Evolutionary conservation across 2,797 vertebrate genomes (phyloP).

Genomic region (Chanos chanos): DNA sequence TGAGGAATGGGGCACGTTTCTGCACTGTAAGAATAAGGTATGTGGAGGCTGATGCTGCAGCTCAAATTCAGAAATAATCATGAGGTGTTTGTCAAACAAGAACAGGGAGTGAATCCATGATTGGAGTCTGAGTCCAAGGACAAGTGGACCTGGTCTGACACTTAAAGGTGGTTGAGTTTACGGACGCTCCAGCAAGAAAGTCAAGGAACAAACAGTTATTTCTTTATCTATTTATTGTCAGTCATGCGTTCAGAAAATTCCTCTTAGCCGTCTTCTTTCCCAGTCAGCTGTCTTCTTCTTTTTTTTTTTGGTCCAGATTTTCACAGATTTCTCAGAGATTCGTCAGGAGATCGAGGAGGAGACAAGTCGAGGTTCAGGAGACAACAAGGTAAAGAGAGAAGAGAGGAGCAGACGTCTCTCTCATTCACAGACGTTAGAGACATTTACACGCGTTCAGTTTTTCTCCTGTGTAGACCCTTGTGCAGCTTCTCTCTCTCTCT

Average conservation of each 20-base stretch:
- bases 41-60: too few species aligned
- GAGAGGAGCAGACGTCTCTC: background rate
- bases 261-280: conserved; percentile 4
- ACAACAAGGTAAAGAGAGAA: conserved; percentile 70
- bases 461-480: too few species aligned
- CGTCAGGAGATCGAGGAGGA: conserved; percentile 74
- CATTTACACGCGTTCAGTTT: background rate
- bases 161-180: too few species aligned
- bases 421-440: background rate
- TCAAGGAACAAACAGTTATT: too few species aligned
- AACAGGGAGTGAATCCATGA: too few species aligned
- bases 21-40: conserved; percentile 82
- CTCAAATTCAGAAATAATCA: too few species aligned
- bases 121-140: too few species aligned
- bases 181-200: too few species aligned
- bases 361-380: conserved; percentile 68
- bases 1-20: conserved; percentile 81
- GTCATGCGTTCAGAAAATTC: too few species aligned
- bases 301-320: conserved; percentile 57
- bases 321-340: conserved; percentile 75
- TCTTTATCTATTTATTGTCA: too few species aligned
- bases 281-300: background rate
- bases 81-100: too few species aligned
- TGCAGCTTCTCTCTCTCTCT: background rate
- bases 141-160: too few species aligned